Conservation (phyloP, 2,888 invertebrate species). For the Scaptomyza caliginosa region DNA sequence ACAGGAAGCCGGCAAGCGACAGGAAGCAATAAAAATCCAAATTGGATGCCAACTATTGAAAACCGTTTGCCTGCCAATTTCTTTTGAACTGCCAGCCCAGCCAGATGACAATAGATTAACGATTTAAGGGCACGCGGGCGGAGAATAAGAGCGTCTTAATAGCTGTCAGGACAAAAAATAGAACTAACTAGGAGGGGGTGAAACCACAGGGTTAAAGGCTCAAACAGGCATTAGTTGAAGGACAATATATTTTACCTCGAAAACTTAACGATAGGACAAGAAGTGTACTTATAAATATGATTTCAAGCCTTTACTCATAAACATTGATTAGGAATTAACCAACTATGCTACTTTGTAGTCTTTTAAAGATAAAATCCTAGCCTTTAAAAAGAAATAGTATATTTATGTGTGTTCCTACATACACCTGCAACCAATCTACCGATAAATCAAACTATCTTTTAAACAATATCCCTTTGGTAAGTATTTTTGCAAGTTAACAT, state of each 20-base stretch:
- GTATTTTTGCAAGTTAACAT: constrained; percentile 6
- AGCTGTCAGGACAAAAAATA: constrained; percentile 9
- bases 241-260: background rate
- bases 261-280: background rate
- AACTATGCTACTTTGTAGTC: too few relatives aligned
- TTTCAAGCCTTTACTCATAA: too few relatives aligned
- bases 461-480: background rate
- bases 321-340: too few relatives aligned
- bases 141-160: constrained; percentile 6
- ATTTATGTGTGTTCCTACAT: too few relatives aligned
- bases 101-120: constrained; percentile 50
- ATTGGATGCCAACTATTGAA: constrained; percentile 64
- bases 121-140: constrained; percentile 12
- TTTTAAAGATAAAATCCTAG: too few relatives aligned
- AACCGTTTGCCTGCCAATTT: constrained; percentile 56
- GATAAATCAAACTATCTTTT: too few relatives aligned
- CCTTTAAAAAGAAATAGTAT: too few relatives aligned
- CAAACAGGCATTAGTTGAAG: background rate
- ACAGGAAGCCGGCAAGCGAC: constrained; percentile 63
- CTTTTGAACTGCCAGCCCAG: constrained; percentile 37
- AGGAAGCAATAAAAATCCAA: constrained; percentile 71
- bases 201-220: background rate
- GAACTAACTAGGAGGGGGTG: background rate
- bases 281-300: too few relatives aligned
- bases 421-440: background rate